phyloP scores from a whole-genome alignment of 1,140 invertebrate genomes.

The Sarcophaga peregrina region DNA sequence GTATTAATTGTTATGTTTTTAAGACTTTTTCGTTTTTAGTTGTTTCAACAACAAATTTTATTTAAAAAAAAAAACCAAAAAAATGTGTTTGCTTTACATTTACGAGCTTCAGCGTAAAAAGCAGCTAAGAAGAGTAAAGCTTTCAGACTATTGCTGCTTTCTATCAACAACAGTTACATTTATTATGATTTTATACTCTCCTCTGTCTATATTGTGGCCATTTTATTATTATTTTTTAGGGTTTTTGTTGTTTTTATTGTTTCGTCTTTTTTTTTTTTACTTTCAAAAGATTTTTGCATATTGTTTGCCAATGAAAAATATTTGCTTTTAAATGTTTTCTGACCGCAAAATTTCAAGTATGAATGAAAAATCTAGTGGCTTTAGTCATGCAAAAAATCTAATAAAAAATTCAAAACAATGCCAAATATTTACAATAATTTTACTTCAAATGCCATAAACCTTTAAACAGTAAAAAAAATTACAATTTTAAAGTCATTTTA shows the following conservation, averaged over 20 bases:
- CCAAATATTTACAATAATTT: too few species aligned
- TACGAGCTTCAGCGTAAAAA: neutral
- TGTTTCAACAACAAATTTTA: neutral
- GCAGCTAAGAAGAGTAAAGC: neutral
- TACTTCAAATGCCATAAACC: too few species aligned
- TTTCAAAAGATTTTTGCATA: neutral
- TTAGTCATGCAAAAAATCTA: neutral
- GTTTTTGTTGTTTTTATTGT: neutral
- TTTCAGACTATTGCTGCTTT: neutral
- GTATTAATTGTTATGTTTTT: conserved; percentile 25
- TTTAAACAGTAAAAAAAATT: too few species aligned
- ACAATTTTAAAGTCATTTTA: too few species aligned
- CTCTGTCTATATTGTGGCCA: neutral
- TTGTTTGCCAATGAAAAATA: neutral
- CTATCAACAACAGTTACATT: neutral
- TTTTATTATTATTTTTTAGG: neutral
- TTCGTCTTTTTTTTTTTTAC: neutral
- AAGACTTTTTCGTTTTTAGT: neutral
- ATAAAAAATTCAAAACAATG: neutral
- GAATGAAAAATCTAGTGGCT: conserved; percentile 2
- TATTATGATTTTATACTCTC: neutral
- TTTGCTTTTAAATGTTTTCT: conserved; percentile 11
- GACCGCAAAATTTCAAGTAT: neutral
- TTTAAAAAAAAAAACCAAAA: neutral
- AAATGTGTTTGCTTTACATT: conserved; percentile 1